phyloP scores from a whole-genome alignment of 2,888 invertebrate species.

The Endotricha flammealis region DNA sequence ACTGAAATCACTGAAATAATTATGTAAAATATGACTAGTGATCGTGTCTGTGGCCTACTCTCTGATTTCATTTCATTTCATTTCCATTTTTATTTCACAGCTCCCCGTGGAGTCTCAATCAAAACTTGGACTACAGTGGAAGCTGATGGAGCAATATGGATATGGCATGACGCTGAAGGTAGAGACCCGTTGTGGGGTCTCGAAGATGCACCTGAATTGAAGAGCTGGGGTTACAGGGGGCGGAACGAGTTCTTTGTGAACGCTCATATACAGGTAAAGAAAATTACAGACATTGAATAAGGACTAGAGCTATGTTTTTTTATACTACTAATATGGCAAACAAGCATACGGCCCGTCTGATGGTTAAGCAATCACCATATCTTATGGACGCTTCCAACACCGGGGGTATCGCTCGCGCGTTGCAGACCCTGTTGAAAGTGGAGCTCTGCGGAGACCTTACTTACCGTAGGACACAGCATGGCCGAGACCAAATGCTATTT shows the following conservation, averaged over 20 bases:
- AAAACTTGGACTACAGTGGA: slow-evolving; percentile 84
- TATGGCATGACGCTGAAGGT: slow-evolving; percentile 90
- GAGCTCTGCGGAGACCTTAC: too few species aligned
- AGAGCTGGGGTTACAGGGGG: slow-evolving; percentile 83
- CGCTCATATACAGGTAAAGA: slow-evolving; percentile 85
- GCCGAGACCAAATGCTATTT: too few species aligned
- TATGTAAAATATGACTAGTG: too few species aligned
- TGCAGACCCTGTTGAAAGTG: too few species aligned
- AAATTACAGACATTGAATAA: not conserved
- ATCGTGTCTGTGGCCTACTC: too few species aligned
- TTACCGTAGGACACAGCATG: too few species aligned
- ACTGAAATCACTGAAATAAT: too few species aligned
- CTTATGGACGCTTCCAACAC: not conserved
- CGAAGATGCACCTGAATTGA: slow-evolving; percentile 75
- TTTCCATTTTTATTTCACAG: slow-evolving; percentile 50
- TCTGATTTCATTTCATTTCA: too few species aligned
- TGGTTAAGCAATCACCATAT: too few species aligned
- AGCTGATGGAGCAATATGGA: slow-evolving; percentile 84
- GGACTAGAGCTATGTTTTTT: too few species aligned
- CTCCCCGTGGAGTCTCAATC: slow-evolving; percentile 82
- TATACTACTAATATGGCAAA: too few species aligned
- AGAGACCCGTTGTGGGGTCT: slow-evolving; percentile 83
- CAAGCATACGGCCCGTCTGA: too few species aligned
- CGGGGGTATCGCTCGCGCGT: not conserved
- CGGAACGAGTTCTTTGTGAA: slow-evolving; percentile 87